Conservation (phyloP, 1,140 invertebrate species). For the Scaptomyza graminum region DNA sequence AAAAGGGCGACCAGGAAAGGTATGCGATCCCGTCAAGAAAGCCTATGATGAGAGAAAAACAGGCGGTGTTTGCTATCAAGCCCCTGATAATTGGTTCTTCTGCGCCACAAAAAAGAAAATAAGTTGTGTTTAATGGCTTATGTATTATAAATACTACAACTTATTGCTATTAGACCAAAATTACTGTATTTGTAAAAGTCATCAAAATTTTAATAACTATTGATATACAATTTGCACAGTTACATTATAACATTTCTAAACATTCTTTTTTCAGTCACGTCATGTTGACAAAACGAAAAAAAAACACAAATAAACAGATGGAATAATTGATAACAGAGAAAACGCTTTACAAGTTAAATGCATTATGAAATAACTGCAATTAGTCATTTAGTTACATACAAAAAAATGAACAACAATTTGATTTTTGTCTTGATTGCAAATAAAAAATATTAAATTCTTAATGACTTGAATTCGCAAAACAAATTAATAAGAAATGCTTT, state of each 20-base stretch:
- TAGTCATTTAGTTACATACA: background rate
- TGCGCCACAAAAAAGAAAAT: constrained; percentile 31
- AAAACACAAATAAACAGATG: background rate
- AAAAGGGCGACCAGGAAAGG: constrained; percentile 25
- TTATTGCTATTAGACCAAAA: background rate
- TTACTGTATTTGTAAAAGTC: background rate
- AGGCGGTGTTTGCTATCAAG: constrained; percentile 49
- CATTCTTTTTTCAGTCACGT: background rate
- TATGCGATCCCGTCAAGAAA: constrained; percentile 21
- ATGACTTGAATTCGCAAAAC: too few species aligned
- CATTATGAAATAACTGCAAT: constrained; percentile 8
- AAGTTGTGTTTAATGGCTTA: background rate
- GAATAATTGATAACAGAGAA: background rate
- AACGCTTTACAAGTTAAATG: constrained; percentile 7
- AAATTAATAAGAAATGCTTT: background rate
- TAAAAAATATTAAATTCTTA: background rate
- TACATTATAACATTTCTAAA: background rate
- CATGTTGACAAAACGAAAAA: constrained; percentile 6
- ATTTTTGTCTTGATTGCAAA: background rate
- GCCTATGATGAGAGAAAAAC: constrained; percentile 34
- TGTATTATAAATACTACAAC: background rate
- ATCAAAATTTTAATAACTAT: background rate
- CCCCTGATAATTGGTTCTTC: constrained; percentile 49
- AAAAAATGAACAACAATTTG: background rate
- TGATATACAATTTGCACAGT: too few species aligned